Conservation (phyloP, 2,888 invertebrate genomes). For the Agrotis puta region DNA sequence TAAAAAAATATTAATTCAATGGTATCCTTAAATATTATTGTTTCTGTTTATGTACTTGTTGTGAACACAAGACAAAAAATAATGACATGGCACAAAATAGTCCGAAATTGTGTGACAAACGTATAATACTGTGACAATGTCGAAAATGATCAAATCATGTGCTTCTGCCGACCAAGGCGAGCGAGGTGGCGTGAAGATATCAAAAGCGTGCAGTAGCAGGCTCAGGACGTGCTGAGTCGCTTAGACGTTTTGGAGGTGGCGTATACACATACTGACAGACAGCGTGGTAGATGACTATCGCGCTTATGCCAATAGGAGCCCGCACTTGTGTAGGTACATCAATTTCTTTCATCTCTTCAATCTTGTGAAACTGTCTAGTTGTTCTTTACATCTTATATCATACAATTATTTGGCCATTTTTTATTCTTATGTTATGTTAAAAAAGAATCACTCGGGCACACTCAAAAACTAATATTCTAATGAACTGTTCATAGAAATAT, state of each 20-base stretch:
- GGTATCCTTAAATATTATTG: constrained; percentile 62
- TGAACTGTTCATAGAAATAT: constrained; percentile 20
- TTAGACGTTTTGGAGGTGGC: constrained; percentile 81
- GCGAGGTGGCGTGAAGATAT: constrained; percentile 52
- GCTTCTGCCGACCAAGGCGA: constrained; percentile 23
- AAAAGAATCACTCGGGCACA: constrained; percentile 51
- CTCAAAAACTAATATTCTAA: constrained; percentile 39
- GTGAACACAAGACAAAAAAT: constrained; percentile 65
- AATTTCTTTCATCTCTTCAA: constrained; percentile 30
- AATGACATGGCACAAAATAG: constrained; percentile 81
- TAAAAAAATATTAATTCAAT: constrained; percentile 64
- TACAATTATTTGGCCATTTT: constrained; percentile 65
- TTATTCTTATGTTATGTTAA: constrained; percentile 50
- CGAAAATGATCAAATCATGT: constrained; percentile 32
- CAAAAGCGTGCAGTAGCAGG: constrained; percentile 87
- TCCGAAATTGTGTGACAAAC: constrained; percentile 67
- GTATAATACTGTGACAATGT: constrained; percentile 62
- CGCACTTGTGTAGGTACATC: constrained; percentile 54
- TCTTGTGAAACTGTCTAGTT: constrained; percentile 25
- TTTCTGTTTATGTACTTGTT: constrained; percentile 63
- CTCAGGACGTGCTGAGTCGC: constrained; percentile 87
- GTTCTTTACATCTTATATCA: constrained; percentile 32
- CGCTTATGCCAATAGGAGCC: constrained; percentile 63
- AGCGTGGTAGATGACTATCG: constrained; percentile 70
- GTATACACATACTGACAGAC: constrained; percentile 64